These are phyloP conservation scores for Rhimphoctona megacephalus DNA, from an alignment of 2,888 invertebrate genomes.

Conservation along the genomic window DNA sequence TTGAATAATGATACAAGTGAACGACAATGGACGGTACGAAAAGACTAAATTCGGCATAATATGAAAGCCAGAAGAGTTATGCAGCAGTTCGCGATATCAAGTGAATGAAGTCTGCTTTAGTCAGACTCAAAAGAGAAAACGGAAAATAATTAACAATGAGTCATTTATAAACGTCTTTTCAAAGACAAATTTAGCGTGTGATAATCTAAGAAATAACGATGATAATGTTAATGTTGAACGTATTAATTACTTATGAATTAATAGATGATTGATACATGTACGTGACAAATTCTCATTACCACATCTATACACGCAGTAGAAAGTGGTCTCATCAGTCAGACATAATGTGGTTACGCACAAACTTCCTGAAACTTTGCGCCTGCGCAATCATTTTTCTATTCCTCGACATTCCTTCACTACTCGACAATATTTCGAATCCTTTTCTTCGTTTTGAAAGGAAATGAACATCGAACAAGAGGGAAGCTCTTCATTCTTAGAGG, in stretches of 20 bases:
- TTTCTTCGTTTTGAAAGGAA: too few species aligned
- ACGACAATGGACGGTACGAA: background rate
- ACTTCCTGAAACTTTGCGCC: background rate
- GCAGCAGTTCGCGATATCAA: background rate
- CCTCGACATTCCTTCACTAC: too few species aligned
- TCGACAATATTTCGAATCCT: too few species aligned
- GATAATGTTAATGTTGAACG: background rate
- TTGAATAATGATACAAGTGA: background rate
- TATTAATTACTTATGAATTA: background rate
- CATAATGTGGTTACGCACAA: background rate
- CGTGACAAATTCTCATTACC: background rate
- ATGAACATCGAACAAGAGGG: too few species aligned
- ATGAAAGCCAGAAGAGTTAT: background rate
- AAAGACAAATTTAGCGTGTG: too few species aligned
- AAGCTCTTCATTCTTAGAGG: too few species aligned
- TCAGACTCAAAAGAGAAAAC: constrained; percentile 1
- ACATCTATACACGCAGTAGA: background rate
- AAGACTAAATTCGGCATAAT: background rate
- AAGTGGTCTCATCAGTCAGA: constrained; percentile 20
- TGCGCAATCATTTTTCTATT: background rate
- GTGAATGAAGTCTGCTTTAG: constrained; percentile 18
- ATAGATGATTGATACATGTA: background rate
- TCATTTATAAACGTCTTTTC: background rate
- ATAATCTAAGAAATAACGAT: background rate
- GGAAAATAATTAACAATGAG: background rate